Evolutionary conservation across 2,888 invertebrate genomes (phyloP).

Genomic region (Stratiomys singularior): DNA sequence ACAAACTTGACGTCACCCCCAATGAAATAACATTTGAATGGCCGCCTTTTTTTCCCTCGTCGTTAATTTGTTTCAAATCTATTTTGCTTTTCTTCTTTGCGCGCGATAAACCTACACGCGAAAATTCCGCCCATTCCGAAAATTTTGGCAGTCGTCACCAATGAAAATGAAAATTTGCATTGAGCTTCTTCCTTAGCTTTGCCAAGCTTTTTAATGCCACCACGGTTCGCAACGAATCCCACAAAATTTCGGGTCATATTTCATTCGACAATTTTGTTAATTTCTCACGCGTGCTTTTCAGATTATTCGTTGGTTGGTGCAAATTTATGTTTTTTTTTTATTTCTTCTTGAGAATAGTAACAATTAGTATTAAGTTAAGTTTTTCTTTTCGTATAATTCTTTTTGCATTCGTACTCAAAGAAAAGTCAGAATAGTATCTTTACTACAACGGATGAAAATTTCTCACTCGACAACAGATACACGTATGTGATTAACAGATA

Average conservation of each 20-base stretch:
- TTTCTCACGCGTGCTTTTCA: neutral
- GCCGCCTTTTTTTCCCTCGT: neutral
- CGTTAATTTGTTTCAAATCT: neutral
- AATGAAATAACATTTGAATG: neutral
- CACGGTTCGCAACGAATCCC: neutral
- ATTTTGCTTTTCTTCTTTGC: neutral
- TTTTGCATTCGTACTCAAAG: no score
- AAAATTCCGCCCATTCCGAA: neutral
- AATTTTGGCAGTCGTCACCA: conserved; percentile 40
- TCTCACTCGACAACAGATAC: neutral
- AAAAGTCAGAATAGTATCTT: no score
- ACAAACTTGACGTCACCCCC: conserved; percentile 37
- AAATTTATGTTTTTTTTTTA: no score
- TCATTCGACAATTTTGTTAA: conserved; percentile 25
- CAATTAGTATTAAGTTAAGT: no score
- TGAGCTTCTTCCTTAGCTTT: neutral
- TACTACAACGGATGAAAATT: no score
- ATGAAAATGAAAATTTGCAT: conserved; percentile 31
- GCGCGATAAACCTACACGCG: neutral
- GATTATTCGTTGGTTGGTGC: neutral
- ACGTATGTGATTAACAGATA: neutral
- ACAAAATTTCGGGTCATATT: conserved; percentile 31
- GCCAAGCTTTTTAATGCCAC: neutral
- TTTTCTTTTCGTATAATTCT: conserved; percentile 13
- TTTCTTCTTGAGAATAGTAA: neutral